Percentiles rank a stretch among this genome's conserved stretches.
phyloP scores from a whole-genome alignment of 2,113 vertebrate genomes.

The Gila orcuttii region DNA sequence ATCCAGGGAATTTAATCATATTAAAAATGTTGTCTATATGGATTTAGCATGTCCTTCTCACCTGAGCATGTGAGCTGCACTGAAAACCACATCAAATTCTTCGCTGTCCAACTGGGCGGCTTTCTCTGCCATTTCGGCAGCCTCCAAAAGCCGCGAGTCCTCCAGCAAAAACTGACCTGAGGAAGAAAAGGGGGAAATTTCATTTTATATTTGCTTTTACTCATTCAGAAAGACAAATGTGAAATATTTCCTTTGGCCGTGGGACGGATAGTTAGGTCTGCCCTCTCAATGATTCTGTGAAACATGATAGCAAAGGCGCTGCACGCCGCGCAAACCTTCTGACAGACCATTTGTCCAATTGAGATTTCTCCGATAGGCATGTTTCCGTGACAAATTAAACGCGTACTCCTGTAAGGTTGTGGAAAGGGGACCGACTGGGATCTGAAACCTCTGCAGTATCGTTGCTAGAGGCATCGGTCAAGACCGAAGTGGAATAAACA shows the following conservation, averaged over 20 bases:
- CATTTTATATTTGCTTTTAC: slow-evolving; percentile 21
- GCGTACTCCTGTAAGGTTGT: slow-evolving; percentile 35
- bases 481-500: slow-evolving; percentile 61
- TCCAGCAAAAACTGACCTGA: slow-evolving; percentile 97
- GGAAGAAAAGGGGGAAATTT: slow-evolving; percentile 38
- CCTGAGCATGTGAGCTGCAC: slow-evolving; percentile 99
- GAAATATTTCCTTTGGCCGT: slow-evolving; percentile 62
- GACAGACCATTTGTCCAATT: slow-evolving; percentile 66
- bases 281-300: slow-evolving; percentile 54
- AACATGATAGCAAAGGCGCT: slow-evolving; percentile 54
- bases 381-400: slow-evolving; percentile 50
- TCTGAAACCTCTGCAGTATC: slow-evolving; percentile 29
- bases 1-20: neutral
- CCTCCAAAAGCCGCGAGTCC: slow-evolving; percentile 91
- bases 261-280: slow-evolving; percentile 39
- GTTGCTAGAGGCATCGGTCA: slow-evolving; percentile 41
- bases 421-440: slow-evolving; percentile 41
- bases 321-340: slow-evolving; percentile 52
- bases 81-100: slow-evolving; percentile 98
- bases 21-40: neutral
- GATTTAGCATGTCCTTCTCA: slow-evolving; percentile 63
- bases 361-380: slow-evolving; percentile 51
- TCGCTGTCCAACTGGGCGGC: slow-evolving; percentile 89
- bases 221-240: slow-evolving; percentile 46
- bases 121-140: slow-evolving; percentile 97